Evolutionary conservation across 92 coral and sea anemone species (phyloP).

Genomic region (Parazoanthus atlanticus): DNA sequence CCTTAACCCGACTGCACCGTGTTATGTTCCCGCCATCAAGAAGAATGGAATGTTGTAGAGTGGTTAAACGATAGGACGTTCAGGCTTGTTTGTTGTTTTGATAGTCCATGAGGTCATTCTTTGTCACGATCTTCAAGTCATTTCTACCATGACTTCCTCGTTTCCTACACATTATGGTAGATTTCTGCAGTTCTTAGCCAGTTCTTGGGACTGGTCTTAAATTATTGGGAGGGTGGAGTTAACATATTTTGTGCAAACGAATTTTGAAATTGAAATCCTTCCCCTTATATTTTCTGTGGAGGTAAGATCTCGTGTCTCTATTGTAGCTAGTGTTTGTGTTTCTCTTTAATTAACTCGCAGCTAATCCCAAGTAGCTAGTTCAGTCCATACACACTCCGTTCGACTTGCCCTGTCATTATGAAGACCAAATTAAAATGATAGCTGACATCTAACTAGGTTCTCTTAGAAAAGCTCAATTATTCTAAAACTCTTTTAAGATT

Average conservation of each 20-base stretch:
- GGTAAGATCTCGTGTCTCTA: no score
- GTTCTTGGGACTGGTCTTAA: neutral
- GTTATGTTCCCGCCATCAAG: conserved; percentile 75
- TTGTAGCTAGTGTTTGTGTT: no score
- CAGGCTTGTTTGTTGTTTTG: conserved; percentile 1
- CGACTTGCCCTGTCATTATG: neutral
- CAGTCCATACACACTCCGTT: neutral
- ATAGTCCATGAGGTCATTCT: conserved; percentile 33
- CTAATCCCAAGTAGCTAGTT: neutral
- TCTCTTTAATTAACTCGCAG: no score
- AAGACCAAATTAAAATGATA: neutral
- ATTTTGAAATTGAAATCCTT: no score
- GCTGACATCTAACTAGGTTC: neutral
- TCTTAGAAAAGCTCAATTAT: neutral
- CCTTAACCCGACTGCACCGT: conserved; percentile 87
- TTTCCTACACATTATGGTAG: neutral
- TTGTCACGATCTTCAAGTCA: neutral
- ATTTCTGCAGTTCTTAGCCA: conserved; percentile 20
- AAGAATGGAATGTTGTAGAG: conserved; percentile 67
- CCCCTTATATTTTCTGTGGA: no score
- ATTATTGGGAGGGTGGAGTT: no score
- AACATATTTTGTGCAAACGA: no score
- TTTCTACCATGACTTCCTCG: neutral
- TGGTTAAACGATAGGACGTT: conserved; percentile 12
- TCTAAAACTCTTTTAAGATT: neutral